These are phyloP conservation scores for Grus americana DNA, from an alignment of 2,113 vertebrate genomes.

Conservation along the genomic window DNA sequence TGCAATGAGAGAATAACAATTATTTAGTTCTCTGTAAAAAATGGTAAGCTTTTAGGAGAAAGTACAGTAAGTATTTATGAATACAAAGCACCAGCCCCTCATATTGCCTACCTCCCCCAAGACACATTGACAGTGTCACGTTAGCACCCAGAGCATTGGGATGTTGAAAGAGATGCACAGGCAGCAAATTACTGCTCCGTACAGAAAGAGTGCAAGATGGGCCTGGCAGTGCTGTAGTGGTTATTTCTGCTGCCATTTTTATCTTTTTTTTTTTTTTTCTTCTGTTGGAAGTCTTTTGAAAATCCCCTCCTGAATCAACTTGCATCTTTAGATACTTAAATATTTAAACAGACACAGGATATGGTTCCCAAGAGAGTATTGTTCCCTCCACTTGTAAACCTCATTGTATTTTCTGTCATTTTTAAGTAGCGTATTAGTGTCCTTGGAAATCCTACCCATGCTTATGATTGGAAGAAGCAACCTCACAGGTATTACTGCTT, in stretches of 20 bases:
- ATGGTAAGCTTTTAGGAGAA: neutral
- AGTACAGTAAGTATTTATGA: neutral
- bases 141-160: neutral
- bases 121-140: neutral
- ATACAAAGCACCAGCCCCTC: neutral
- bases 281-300: neutral
- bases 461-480: neutral
- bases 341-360: slow-evolving; percentile 5
- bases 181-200: neutral
- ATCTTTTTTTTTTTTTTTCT: neutral
- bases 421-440: neutral
- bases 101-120: neutral
- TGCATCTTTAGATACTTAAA: neutral
- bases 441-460: neutral
- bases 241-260: neutral
- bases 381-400: neutral
- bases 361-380: neutral
- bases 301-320: neutral
- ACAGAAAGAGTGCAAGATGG: neutral
- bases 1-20: neutral
- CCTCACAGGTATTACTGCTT: neutral
- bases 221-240: neutral
- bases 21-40: neutral
- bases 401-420: neutral
- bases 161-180: neutral